Base-by-base conservation (phyloP, 1,140 invertebrate species). In the Patella vulgata region DNA sequence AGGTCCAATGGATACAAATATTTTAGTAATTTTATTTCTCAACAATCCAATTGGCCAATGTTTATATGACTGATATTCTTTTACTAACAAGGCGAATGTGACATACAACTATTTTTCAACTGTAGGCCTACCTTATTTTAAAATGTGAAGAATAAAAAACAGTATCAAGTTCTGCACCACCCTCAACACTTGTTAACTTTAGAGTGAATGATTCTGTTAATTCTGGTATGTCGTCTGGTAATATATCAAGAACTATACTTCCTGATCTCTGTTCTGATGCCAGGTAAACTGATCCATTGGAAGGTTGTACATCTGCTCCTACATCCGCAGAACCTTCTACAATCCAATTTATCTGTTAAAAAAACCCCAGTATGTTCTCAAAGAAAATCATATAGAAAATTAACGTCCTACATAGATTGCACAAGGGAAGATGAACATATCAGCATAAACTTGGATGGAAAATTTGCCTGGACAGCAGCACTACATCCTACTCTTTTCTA, bases 151-250 rank as follows among this genome's bases (percentile, higher is more conserved):
- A 53, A 52, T 61, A 77, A 50, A 61, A 62, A 27, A 63, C 30
- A 9, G 27, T 52, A 55, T 80, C 75, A 23, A 83, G 66, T 27
- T 79, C 72, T 12, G 80, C 81, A 21, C 81, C 81, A 25, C 81
- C 81, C 21, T 74, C 66, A 27, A 79, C 70, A 23, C 58, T 63
- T 3, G 53, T 63, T 12, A 83, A 60, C 4, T 53, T 56, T 19
- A 83, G 27, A 27, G 50, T 60, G 59, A 77, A 82, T 30, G 56
- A 62, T 50, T 83, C 80, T 27, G 70, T 77, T 25, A 83, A 53
- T 63, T 83, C 81, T 9, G 81, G 76, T 27, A 73, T 39, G 17
- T 63, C 70, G 54, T 83, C 81, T 31, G 80, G 67, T 23, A 82
- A 44, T 17, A 83, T 69, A 9, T 71, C 52, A 8, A 82, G 54